phyloP scores from a whole-genome alignment of 2,797 vertebrate species.

The Tenualosa thibaudeaui region DNA sequence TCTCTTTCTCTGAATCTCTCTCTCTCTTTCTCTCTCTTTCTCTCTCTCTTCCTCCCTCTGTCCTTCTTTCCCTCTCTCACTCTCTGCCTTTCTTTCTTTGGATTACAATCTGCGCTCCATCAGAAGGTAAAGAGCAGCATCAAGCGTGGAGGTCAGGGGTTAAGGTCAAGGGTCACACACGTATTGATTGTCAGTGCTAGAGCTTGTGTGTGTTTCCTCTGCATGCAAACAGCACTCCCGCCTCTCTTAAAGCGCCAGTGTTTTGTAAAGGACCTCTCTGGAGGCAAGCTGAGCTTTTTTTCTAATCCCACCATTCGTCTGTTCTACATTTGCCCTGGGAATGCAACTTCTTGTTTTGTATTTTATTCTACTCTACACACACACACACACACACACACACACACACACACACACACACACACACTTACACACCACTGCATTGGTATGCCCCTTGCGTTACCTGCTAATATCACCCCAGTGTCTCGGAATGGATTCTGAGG shows the following conservation, averaged over 20 bases:
- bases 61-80: background rate
- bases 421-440: background rate
- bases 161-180: background rate
- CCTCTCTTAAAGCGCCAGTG: background rate
- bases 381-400: too few species aligned
- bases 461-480: constrained; percentile 40
- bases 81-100: background rate
- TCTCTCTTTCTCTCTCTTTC: background rate
- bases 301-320: constrained; percentile 6
- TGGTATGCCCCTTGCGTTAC: constrained; percentile 25
- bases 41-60: background rate
- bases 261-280: background rate
- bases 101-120: background rate
- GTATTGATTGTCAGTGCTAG: background rate
- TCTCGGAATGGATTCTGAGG: constrained; percentile 51
- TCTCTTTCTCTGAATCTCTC: background rate
- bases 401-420: too few species aligned
- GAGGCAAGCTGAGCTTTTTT: background rate
- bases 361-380: too few species aligned
- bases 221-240: background rate
- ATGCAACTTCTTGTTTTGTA: constrained; percentile 23
- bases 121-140: background rate
- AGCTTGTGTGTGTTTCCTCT: background rate
- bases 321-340: background rate
- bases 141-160: background rate